Evolutionary conservation across 2,797 vertebrate species (phyloP).

Genomic region (Channa striata): DNA sequence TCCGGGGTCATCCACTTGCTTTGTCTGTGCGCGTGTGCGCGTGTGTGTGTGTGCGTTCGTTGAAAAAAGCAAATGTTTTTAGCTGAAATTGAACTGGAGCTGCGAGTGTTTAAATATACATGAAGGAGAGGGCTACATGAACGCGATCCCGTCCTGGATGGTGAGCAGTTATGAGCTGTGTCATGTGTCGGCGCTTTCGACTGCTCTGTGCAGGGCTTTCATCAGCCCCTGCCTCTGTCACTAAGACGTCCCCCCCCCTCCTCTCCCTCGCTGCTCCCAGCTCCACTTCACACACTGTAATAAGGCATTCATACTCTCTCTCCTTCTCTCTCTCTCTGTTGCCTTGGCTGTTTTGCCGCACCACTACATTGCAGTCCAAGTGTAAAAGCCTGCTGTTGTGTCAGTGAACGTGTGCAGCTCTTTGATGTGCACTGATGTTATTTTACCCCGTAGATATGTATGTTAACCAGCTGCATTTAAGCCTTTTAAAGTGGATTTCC

Average conservation of each 20-base stretch:
- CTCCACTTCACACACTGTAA: conserved; percentile 71
- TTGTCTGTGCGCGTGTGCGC: conserved; percentile 5
- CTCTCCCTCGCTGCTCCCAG: conserved; percentile 60
- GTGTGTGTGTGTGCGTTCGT: not conserved
- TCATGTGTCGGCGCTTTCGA: conserved; percentile 73
- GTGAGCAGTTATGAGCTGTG: conserved; percentile 79
- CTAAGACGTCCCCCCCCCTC: conserved; percentile 64
- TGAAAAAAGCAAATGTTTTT: conserved; percentile 47
- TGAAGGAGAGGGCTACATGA: conserved; percentile 70
- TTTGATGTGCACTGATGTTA: conserved; percentile 51
- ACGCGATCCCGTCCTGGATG: conserved; percentile 67
- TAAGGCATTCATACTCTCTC: conserved; percentile 65
- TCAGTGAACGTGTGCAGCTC: conserved; percentile 43
- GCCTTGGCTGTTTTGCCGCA: conserved; percentile 68
- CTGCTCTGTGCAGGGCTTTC: conserved; percentile 71
- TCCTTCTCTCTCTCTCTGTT: conserved; percentile 49
- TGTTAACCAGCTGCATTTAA: conserved; percentile 13
- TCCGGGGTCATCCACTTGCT: conserved; percentile 37
- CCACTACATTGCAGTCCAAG: conserved; percentile 73
- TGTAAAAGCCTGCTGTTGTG: conserved; percentile 67
- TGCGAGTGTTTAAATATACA: conserved; percentile 77
- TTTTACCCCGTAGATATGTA: conserved; percentile 25
- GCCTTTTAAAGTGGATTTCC: not conserved
- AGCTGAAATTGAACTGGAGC: conserved; percentile 62
- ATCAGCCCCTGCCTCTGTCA: conserved; percentile 75